phyloP scores from a whole-genome alignment of 1,140 invertebrate species.

The Camponotus vicinus region DNA sequence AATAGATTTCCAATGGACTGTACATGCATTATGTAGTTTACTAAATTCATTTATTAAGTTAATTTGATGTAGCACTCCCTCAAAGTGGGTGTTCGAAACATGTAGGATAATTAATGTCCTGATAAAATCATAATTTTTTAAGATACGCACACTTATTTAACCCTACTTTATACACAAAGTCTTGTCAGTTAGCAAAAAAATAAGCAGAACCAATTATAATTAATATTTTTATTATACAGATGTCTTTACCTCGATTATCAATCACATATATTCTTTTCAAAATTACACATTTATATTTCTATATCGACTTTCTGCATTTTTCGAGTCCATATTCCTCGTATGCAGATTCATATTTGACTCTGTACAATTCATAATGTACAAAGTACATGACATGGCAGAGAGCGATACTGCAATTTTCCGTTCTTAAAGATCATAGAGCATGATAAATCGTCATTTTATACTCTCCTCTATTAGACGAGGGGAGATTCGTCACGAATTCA shows the following conservation, averaged over 20 bases:
- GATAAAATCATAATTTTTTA: neutral
- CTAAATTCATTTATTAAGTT: conserved; percentile 28
- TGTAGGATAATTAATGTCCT: neutral
- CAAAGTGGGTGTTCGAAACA: neutral
- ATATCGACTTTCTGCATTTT: neutral
- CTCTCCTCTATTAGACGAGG: neutral
- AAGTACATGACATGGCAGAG: neutral
- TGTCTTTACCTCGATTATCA: neutral
- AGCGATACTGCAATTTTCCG: neutral
- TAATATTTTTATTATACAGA: too few relatives aligned
- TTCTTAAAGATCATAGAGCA: neutral
- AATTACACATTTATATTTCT: neutral
- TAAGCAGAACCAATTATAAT: too few relatives aligned
- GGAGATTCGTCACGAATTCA: conserved; percentile 2
- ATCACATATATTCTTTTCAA: neutral
- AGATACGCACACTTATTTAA: neutral
- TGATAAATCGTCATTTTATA: conserved; percentile 13
- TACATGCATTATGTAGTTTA: neutral
- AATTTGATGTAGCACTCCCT: conserved; percentile 23
- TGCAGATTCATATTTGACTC: neutral
- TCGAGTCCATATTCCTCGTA: neutral
- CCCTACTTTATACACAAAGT: neutral
- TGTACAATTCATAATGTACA: neutral
- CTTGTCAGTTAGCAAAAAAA: too few relatives aligned
- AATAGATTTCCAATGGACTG: conserved; percentile 9